phyloP scores from a whole-genome alignment of 2,888 invertebrate species.

The Cheilosia impressa region DNA sequence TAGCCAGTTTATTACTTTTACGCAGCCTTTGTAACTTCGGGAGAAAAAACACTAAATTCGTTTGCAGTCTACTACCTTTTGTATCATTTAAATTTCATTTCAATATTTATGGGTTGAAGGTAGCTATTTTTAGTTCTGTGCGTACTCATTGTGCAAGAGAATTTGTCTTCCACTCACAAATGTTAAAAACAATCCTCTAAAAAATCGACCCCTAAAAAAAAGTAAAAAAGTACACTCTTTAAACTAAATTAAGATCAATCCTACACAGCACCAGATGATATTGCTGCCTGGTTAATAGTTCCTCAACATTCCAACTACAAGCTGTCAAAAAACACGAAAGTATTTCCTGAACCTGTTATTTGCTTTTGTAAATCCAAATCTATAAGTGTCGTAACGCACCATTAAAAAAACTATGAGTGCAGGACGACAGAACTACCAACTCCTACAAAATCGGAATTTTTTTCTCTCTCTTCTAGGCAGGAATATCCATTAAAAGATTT shows the following conservation, averaged over 20 bases:
- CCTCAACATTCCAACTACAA: background rate
- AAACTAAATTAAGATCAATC: background rate
- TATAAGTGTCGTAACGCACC: slow-evolving; percentile 47
- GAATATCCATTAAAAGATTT: slow-evolving; percentile 75
- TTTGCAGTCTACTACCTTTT: too few relatives aligned
- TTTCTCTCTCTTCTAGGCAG: slow-evolving; percentile 21
- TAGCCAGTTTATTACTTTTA: too few relatives aligned
- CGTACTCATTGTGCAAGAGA: too few relatives aligned
- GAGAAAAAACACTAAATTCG: too few relatives aligned
- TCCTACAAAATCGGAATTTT: slow-evolving; percentile 9
- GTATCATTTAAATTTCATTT: too few relatives aligned
- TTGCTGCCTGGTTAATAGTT: background rate
- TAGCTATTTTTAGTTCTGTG: too few relatives aligned
- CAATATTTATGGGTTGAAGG: too few relatives aligned
- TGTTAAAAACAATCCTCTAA: too few relatives aligned
- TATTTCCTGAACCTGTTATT: slow-evolving; percentile 39
- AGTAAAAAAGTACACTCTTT: background rate
- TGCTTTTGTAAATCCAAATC: slow-evolving; percentile 22
- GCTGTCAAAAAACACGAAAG: background rate
- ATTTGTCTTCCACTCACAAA: too few relatives aligned
- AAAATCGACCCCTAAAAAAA: background rate
- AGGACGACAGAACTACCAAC: slow-evolving; percentile 42
- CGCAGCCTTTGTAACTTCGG: too few relatives aligned
- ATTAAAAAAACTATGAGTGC: slow-evolving; percentile 61
- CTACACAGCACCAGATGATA: slow-evolving; percentile 33